A percentile compares a stretch with the other conserved stretches of the same genome.
Evolutionary conservation across 2,113 vertebrate species (phyloP).

Genomic region (Albula goreensis): DNA sequence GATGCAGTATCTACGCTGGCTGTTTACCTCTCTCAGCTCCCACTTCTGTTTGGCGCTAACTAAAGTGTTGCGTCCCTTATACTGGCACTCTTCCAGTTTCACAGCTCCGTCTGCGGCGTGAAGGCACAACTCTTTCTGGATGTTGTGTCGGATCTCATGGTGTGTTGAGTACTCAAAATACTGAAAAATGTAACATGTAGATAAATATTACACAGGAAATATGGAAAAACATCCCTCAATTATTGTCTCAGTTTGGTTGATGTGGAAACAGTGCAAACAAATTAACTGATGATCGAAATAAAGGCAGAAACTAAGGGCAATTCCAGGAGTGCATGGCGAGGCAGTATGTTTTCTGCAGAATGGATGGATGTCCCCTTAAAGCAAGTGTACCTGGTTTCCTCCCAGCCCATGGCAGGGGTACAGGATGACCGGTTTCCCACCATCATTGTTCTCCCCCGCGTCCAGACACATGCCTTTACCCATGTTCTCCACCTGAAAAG

Average conservation of each 20-base stretch:
- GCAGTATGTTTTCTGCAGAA: neutral
- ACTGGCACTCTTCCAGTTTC: conserved; percentile 81
- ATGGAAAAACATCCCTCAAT: neutral
- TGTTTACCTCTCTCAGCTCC: conserved; percentile 83
- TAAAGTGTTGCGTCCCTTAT: conserved; percentile 77
- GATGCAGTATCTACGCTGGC: neutral
- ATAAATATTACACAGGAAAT: conserved; percentile 51
- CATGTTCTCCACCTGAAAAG: conserved; percentile 82
- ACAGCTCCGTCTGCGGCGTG: conserved; percentile 70
- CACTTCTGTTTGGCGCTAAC: conserved; percentile 80
- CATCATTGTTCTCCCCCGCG: conserved; percentile 91
- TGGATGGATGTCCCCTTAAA: neutral
- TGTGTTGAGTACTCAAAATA: conserved; percentile 91
- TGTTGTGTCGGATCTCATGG: conserved; percentile 90
- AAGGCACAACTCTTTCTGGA: conserved; percentile 93
- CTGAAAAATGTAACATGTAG: conserved; percentile 63
- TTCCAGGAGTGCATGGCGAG: neutral
- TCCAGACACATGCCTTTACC: conserved; percentile 86
- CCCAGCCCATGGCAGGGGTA: conserved; percentile 93
- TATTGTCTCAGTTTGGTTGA: neutral
- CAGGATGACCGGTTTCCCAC: conserved; percentile 86
- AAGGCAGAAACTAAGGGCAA: neutral
- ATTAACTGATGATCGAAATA: neutral
- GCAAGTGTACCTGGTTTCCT: conserved; percentile 88
- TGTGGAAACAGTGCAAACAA: neutral